phyloP scores from a whole-genome alignment of 2,888 invertebrate species.

The Tachina fera region DNA sequence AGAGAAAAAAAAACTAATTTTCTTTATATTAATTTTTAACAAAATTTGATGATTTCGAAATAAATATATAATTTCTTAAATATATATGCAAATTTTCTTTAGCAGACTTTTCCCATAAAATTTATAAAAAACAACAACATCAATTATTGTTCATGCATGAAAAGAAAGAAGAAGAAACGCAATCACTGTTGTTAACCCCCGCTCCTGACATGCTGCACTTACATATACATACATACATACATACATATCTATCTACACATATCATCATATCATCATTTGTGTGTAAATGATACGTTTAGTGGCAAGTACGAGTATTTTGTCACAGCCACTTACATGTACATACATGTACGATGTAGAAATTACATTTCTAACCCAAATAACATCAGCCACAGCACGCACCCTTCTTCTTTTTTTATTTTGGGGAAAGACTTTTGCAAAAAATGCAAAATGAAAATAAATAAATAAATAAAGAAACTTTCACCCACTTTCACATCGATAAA shows the following conservation, averaged over 20 bases:
- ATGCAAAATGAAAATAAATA: conserved; percentile 4
- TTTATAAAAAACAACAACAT: conserved; percentile 28
- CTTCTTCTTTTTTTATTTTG: conserved; percentile 12
- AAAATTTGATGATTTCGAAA: conserved; percentile 39
- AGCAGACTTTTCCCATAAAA: conserved; percentile 59
- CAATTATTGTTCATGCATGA: conserved; percentile 65
- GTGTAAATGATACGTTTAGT: conserved; percentile 67
- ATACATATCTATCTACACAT: not conserved
- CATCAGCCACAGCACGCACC: conserved; percentile 24
- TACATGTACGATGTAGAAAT: conserved; percentile 13
- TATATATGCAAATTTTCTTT: conserved; percentile 68
- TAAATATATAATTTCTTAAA: conserved; percentile 37
- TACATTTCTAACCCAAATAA: conserved; percentile 49
- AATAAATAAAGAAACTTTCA: conserved; percentile 57
- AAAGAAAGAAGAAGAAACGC: conserved; percentile 17
- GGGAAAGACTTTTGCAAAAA: not conserved
- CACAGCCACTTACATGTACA: conserved; percentile 32
- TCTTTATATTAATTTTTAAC: conserved; percentile 19
- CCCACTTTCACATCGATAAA: conserved; percentile 63
- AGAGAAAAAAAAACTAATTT: not conserved
- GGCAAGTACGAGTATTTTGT: conserved; percentile 43
- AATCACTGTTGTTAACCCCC: conserved; percentile 31
- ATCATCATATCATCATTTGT: conserved; percentile 54
- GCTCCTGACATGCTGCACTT: not conserved
- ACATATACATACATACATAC: too few relatives aligned